Base-by-base conservation (phyloP, 2,888 invertebrate species). In the Linnaemya vulpina region DNA sequence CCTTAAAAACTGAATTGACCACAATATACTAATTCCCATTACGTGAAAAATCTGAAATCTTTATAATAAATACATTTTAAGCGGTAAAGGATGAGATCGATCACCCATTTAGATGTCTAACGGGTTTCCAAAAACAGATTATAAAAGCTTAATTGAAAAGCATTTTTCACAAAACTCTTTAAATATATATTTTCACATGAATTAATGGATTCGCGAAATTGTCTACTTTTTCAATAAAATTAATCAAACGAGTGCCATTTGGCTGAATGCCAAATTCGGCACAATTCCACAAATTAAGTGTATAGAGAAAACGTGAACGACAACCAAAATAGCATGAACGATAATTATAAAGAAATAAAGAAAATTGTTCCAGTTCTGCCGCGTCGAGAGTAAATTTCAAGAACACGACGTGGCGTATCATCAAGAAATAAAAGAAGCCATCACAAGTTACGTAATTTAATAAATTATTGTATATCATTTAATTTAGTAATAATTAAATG, bases 151-250 rank as follows among this genome's bases (percentile, higher is more conserved):
- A 53, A 22, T 4, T 63, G 8, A 4, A 43, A 63, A 20, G 1
- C 1, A 38, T 43, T 25, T 63, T 43, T 43, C 22, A 22, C 22
- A 15, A 40, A 15, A 65, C 25, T 38, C 25, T 17, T 2, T 38
- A 75, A 43, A 75, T 8, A 20, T 30, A 15, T 3, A 43, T 20
- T 70, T 78, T 78, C 78, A 51, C 62, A 58, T 53, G 70, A 78
- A 78, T 70, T 13, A 40, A 30, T 9, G 4, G 15, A 53, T 67
- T 60, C 60, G 51, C 17, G 13, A n/a, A 7, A 22, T 8, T 22
- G 38, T 70, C 43, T 11, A 9, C 20, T 46, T 67, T 67, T 35
- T 62, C 62, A 38, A 43, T 43, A 51, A 63, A 70, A 60, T 35
- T 58, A 10, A 30, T 1, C 17, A 3, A 58, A 1, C 35, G 58